These are phyloP conservation scores for Antennarius striatus DNA, from an alignment of 2,113 vertebrate species.

Conservation along the genomic window DNA sequence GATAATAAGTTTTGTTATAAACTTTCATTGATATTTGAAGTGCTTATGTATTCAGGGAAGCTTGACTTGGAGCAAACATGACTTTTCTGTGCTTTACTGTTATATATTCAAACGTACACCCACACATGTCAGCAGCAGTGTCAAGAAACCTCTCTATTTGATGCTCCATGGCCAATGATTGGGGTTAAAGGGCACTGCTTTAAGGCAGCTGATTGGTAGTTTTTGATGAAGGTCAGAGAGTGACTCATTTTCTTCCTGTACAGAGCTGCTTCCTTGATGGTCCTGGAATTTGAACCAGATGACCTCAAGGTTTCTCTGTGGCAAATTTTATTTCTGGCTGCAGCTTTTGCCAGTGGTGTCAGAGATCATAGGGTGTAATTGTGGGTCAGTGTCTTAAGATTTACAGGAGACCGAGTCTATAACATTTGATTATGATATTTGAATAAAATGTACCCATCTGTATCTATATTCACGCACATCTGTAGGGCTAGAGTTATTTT, in stretches of 20 bases:
- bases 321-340: constrained; percentile 9
- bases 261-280: constrained; percentile 11
- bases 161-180: constrained; percentile 14
- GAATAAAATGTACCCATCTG: background rate
- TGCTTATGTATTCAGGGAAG: constrained; percentile 1
- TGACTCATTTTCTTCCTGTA: constrained; percentile 37
- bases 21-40: constrained; percentile 14
- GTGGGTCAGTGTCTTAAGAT: constrained; percentile 14
- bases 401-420: background rate
- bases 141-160: constrained; percentile 8
- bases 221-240: constrained; percentile 37
- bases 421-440: constrained; percentile 14
- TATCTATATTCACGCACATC: background rate
- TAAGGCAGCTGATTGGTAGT: constrained; percentile 20
- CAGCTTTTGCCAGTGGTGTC: constrained; percentile 10
- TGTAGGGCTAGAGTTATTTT: background rate
- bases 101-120: constrained; percentile 11
- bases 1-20: background rate
- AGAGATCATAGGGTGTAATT: constrained; percentile 17
- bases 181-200: constrained; percentile 38
- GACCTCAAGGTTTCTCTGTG: constrained; percentile 20
- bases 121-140: constrained; percentile 9
- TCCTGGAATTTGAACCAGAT: constrained; percentile 34
- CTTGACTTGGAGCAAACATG: background rate
- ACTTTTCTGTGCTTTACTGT: background rate